phyloP scores from a whole-genome alignment of 2,888 invertebrate genomes.

The Limnephilus rhombicus region DNA sequence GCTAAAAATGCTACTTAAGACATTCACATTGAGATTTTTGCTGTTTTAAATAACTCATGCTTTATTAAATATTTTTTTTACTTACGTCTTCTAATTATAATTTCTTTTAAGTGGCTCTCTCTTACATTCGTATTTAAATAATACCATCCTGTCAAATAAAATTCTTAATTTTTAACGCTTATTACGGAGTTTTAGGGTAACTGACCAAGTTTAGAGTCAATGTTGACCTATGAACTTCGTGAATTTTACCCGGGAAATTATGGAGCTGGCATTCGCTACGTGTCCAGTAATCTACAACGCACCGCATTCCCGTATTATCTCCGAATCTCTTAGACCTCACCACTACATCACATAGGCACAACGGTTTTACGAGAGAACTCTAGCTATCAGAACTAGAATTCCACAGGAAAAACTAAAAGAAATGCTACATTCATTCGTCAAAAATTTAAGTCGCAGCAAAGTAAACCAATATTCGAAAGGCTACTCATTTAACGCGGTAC shows the following conservation, averaged over 20 bases:
- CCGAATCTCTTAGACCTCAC: neutral
- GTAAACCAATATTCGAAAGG: too few relatives aligned
- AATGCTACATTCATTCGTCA: neutral
- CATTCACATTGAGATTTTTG: too few relatives aligned
- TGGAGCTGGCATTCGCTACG: neutral
- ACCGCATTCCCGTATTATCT: neutral
- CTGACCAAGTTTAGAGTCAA: neutral
- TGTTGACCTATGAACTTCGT: neutral
- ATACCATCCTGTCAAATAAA: too few relatives aligned
- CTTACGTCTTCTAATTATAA: too few relatives aligned
- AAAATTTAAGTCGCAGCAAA: neutral
- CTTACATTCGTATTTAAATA: too few relatives aligned
- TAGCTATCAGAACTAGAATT: neutral
- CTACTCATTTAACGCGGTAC: neutral
- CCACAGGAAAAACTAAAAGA: neutral
- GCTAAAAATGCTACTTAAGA: too few relatives aligned
- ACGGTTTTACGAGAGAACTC: neutral
- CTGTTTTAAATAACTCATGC: too few relatives aligned
- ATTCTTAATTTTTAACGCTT: too few relatives aligned
- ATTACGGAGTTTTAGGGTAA: too few relatives aligned
- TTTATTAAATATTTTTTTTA: too few relatives aligned
- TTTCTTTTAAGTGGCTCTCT: too few relatives aligned
- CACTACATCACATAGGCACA: neutral
- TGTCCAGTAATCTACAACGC: neutral
- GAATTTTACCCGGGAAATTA: neutral